phyloP scores from a whole-genome alignment of 2,113 vertebrate species.

The Rhadina sibilatrix region DNA sequence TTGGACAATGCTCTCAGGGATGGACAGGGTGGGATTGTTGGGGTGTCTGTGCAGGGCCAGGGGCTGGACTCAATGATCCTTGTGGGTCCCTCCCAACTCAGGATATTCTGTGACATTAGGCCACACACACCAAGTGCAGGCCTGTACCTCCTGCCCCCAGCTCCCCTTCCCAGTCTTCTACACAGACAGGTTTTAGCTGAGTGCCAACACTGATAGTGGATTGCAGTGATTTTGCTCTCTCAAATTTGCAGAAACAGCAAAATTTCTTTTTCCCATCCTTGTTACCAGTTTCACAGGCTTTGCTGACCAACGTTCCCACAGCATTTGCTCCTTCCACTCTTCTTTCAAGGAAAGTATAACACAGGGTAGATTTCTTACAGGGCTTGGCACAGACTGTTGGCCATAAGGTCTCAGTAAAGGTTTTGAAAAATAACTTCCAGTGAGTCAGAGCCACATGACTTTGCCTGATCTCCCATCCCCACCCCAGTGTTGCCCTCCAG shows the following conservation, averaged over 20 bases:
- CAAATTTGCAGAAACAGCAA: neutral
- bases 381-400: neutral
- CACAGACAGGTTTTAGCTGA: neutral
- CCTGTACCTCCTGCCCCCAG: neutral
- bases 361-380: neutral
- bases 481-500: neutral
- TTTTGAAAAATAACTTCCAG: constrained; percentile 17
- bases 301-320: neutral
- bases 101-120: neutral
- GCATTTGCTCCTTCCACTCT: neutral
- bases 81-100: neutral
- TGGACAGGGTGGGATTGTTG: neutral
- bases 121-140: neutral
- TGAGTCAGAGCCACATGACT: constrained; percentile 23
- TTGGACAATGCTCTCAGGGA: neutral
- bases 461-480: neutral
- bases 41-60: neutral
- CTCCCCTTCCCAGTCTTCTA: neutral
- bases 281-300: neutral
- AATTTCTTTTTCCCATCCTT: neutral
- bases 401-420: neutral
- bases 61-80: rapidly evolving
- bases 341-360: constrained; percentile 32
- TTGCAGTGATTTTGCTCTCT: neutral
- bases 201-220: neutral